Percentiles rank a stretch among this genome's conserved stretches.
Conservation (phyloP, 2,113 vertebrate species). For the Platanista minor region DNA sequence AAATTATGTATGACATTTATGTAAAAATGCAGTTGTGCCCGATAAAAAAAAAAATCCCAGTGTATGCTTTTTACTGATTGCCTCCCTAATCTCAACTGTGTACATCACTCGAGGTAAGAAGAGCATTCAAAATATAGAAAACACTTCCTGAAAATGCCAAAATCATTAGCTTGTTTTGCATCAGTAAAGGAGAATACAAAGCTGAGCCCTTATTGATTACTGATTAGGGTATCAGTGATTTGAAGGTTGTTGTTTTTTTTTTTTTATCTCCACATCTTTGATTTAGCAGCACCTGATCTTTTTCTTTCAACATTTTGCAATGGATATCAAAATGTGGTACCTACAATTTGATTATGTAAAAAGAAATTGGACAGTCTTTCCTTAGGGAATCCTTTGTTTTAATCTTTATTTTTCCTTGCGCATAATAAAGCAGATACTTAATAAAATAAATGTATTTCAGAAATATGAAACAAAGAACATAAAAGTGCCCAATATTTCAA, state of each 20-base stretch:
- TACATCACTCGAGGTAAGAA: neutral
- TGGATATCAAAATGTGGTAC: neutral
- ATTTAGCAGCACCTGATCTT: neutral
- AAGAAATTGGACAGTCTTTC: neutral
- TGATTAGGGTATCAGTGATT: neutral
- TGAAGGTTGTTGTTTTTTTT: neutral
- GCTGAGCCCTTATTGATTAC: neutral
- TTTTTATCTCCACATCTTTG: neutral
- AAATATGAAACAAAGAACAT: neutral
- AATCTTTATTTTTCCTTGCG: neutral
- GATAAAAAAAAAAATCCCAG: neutral
- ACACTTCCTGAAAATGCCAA: neutral
- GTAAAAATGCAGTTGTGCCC: neutral
- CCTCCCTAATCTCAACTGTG: neutral
- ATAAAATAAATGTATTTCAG: neutral
- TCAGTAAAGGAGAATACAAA: neutral
- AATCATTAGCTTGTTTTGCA: neutral
- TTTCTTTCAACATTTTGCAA: neutral
- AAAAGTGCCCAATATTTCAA: neutral
- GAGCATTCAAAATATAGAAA: neutral
- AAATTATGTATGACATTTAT: neutral
- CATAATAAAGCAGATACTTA: neutral
- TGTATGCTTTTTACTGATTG: neutral
- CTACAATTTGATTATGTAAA: neutral
- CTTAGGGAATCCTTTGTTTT: neutral